Evolutionary conservation across 1,140 invertebrate species (phyloP).

Genomic region (Armadillidium nasatum): DNA sequence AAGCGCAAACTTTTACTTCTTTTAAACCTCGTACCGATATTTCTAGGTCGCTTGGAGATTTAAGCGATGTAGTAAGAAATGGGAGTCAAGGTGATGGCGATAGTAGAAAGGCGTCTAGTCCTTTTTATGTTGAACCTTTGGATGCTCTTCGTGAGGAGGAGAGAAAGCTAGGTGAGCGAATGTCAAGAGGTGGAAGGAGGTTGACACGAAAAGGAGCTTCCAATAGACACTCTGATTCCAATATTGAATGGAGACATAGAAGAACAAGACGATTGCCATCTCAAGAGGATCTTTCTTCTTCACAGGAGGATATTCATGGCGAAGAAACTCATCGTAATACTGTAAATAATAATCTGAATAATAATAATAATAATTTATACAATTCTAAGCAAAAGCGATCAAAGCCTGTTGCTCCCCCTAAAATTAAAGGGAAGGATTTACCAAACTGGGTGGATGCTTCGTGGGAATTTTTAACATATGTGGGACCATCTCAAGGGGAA

Average conservation of each 20-base stretch:
- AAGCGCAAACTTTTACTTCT: conserved; percentile 30
- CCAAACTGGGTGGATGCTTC: conserved; percentile 1
- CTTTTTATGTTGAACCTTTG: conserved; percentile 86
- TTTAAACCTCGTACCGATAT: conserved; percentile 40
- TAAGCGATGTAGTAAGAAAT: conserved; percentile 36
- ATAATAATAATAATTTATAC: background rate
- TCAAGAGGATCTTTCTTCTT: background rate
- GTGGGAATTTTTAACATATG: background rate
- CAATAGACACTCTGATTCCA: conserved; percentile 62
- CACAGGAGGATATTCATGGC: background rate
- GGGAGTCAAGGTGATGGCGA: conserved; percentile 31
- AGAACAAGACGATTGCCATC: background rate
- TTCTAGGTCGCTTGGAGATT: conserved; percentile 40
- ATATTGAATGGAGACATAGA: conserved; percentile 52
- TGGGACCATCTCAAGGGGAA: background rate
- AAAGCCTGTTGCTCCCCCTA: background rate
- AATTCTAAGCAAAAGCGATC: background rate
- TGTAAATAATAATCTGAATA: background rate
- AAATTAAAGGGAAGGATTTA: background rate
- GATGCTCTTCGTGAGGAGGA: conserved; percentile 64
- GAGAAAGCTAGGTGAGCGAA: conserved; percentile 42
- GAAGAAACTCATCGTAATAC: background rate
- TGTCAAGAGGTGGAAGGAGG: conserved; percentile 46
- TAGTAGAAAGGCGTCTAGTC: conserved; percentile 57
- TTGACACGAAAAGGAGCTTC: conserved; percentile 31